These are phyloP conservation scores for Alauda arvensis DNA, from an alignment of 2,797 vertebrate genomes.

Conservation along the genomic window DNA sequence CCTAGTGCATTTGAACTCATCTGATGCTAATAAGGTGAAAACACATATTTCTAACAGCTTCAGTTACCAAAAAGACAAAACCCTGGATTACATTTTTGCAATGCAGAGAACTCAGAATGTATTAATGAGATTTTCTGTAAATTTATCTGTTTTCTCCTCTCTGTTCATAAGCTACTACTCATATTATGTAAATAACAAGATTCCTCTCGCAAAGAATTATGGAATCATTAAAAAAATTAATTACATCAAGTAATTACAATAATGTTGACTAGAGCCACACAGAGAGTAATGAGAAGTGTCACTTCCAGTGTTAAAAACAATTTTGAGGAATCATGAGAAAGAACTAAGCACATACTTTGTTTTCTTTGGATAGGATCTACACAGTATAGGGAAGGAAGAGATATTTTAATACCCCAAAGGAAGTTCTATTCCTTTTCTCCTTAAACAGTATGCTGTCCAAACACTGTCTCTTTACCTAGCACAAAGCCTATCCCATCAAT, in stretches of 20 bases:
- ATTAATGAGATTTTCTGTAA: background rate
- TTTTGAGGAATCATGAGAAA: background rate
- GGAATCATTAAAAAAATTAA: background rate
- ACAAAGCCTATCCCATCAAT: background rate
- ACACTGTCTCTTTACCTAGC: background rate
- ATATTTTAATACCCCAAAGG: background rate
- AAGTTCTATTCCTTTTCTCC: background rate
- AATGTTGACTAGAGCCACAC: background rate
- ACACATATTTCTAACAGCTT: background rate
- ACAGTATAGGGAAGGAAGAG: background rate
- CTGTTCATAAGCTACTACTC: background rate
- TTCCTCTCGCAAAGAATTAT: background rate
- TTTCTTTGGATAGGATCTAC: background rate
- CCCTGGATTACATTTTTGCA: background rate
- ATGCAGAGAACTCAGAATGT: background rate
- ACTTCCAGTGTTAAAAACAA: background rate
- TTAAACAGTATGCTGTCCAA: background rate
- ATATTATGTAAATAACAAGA: background rate
- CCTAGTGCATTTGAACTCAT: background rate
- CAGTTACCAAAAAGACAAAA: background rate
- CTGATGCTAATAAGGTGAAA: background rate
- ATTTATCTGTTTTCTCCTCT: background rate
- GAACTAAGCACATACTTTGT: background rate
- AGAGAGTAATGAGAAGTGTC: background rate
- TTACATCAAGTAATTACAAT: background rate